Base-by-base conservation (phyloP, 2,113 vertebrate species). In the Axis porcinus region DNA sequence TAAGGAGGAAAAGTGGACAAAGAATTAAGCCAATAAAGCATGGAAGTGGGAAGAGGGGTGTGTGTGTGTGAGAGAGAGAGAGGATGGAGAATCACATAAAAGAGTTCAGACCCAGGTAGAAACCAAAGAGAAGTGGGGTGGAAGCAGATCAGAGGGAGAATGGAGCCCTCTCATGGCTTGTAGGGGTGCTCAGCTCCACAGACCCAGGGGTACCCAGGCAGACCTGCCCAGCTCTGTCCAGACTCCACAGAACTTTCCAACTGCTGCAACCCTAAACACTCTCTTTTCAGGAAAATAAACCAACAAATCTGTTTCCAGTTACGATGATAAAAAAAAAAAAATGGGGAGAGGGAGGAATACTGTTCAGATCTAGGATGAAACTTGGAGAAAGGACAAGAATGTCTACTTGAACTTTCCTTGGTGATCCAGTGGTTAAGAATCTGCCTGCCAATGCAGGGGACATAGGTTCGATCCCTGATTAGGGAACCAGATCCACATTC, bases 11-110 rank as follows among this genome's bases (percentile, higher is more conserved):
- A 50, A 36, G 3, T 6, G 27, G 64, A 47, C 36, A 64, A 91
- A 55, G 84, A 57, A 36, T 13, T 2, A 10, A 47, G 36, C 0
- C 7, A 85, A 12, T 16, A 14, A 54, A 21, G 27, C 0, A 0
- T 40, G 50, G 6, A 6, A 36, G 36, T 30, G 16, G 62, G 67
- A 36, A 50, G n/a, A 13, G 15, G 47, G 11, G 36, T 43, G 6
- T 76, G 70, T 74, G 36, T 43, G 67, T 23, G 60, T 14, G 17
- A 12, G n/a, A 19, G 15, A 47, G 27, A 33, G 13, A 27, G 40
- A 14, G 52, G 25, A 25, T 2, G 2, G 7, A 21, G 28, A 23
- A 27, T 83, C 30, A 17, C 7, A 19, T 2, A 6, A n/a, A 52
- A 58, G 58, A n/a, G 28, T 21, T 57, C 60, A 95, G 40, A 76